Evolutionary conservation across 2,888 invertebrate species (phyloP), one percentile per base, ranked within the genome.

Genomic region (Eristalinus sepulchralis): DNA sequence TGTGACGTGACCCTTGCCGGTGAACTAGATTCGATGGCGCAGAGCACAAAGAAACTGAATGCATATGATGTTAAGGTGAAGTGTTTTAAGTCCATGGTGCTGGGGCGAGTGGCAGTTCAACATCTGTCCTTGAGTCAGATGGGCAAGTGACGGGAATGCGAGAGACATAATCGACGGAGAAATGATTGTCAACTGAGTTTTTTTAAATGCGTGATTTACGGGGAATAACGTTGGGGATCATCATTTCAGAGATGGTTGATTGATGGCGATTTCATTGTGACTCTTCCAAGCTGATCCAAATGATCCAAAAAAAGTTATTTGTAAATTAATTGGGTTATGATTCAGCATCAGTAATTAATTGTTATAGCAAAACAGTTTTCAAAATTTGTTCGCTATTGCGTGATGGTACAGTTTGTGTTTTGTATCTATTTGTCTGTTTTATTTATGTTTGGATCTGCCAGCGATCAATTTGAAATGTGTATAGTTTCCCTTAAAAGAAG

Each of bases 1-100:
- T 75, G 70, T 60, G 20, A 79, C 66, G 83, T 80, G 83, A 80
- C 70, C 80, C 53, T 47, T 66, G 62, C 71, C 63, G 39, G 17
- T 76, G 83, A 63, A 47, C 83, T 63, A 67, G 33, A 72, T 83
- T 60, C 62, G 10, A n/a, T 34, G 57, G 39, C 6, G 11, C 34
- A 36, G 59, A 76, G 81, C 64, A 70, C 76, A 81, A 70, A 64
- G 70, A 47, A 17, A 47, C 34, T 27, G 55, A 17, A 36, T 31
- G 71, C 71, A 33, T 20, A 10, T 3, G 5, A 31, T 53, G 27
- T 72, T 47, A 47, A 33, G 31, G 22, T 72, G 31, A 47, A 33
- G 17, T 33, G 22, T 8, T 17, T 47, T 47, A 47, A 47, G 47
- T 47, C 47, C 47, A 17, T 47, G 47, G 47, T n/a, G 47, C 17